phyloP scores from a whole-genome alignment of 2,888 invertebrate species.

The Sthenelais limicola region DNA sequence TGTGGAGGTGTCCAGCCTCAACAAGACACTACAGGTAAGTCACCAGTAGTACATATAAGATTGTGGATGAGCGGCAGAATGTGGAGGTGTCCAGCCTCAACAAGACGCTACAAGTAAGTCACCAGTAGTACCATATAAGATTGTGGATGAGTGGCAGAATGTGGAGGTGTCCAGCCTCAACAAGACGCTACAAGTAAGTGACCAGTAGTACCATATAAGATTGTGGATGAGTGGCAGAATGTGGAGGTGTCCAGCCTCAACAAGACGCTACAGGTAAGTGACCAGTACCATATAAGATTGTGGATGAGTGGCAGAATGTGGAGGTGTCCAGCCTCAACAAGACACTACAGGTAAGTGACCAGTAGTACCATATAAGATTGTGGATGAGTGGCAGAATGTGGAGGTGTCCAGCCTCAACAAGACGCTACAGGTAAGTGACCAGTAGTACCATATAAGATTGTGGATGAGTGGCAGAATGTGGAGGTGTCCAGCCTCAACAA shows the following conservation, averaged over 20 bases:
- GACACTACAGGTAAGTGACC: conserved; percentile 60
- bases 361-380: too few relatives aligned
- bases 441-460: too few relatives aligned
- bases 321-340: conserved; percentile 65
- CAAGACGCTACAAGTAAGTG: conserved; percentile 60
- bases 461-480: conserved; percentile 65
- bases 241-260: conserved; percentile 65
- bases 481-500: conserved; percentile 65
- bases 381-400: conserved; percentile 65
- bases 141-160: conserved; percentile 66
- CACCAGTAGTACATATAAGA: not conserved
- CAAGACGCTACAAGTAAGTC: conserved; percentile 60
- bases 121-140: too few relatives aligned
- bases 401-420: conserved; percentile 65
- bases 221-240: conserved; percentile 66
- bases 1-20: conserved; percentile 64
- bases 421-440: conserved; percentile 60
- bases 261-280: conserved; percentile 60
- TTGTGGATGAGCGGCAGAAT: conserved; percentile 66
- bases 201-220: too few relatives aligned
- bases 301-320: conserved; percentile 65
- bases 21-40: conserved; percentile 60
- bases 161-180: conserved; percentile 65
- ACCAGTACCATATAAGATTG: too few relatives aligned
- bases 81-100: conserved; percentile 65